phyloP scores from a whole-genome alignment of 1,140 invertebrate species.

The Drosophila subpulchrella region DNA sequence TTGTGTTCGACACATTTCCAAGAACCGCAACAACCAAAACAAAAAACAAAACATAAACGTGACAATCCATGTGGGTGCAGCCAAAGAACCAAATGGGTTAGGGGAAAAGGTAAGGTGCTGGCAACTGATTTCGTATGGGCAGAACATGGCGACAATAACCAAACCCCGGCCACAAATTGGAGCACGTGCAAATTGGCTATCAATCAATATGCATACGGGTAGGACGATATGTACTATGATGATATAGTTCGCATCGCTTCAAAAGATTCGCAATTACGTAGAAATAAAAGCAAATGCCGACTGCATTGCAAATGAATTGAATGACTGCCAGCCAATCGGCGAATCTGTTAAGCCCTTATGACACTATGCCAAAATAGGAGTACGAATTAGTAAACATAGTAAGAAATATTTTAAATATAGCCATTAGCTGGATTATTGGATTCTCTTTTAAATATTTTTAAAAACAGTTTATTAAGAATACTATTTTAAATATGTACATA shows the following conservation, averaged over 20 bases:
- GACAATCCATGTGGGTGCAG: constrained; percentile 53
- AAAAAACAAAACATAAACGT: constrained; percentile 39
- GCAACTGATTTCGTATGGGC: constrained; percentile 51
- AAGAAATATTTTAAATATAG: neutral
- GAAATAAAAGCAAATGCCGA: constrained; percentile 74
- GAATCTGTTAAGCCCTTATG: constrained; percentile 5
- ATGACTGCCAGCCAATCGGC: constrained; percentile 16
- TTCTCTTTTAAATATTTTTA: no score
- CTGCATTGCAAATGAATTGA: constrained; percentile 64
- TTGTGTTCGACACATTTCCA: constrained; percentile 42
- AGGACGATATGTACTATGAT: constrained; percentile 32
- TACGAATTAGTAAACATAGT: neutral
- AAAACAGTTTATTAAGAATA: no score
- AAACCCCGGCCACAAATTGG: constrained; percentile 51
- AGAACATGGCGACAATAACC: constrained; percentile 39
- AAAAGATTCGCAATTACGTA: constrained; percentile 67
- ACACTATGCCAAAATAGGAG: neutral
- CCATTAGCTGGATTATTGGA: no score
- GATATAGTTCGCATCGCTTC: constrained; percentile 73
- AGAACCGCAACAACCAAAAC: constrained; percentile 18
- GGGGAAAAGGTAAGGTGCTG: neutral
- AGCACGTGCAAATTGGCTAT: constrained; percentile 67
- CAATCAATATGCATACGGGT: constrained; percentile 67
- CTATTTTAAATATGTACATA: no score
- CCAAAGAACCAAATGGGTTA: constrained; percentile 15